phyloP scores from a whole-genome alignment of 2,797 vertebrate species.

The Lithobates sylvaticus region DNA sequence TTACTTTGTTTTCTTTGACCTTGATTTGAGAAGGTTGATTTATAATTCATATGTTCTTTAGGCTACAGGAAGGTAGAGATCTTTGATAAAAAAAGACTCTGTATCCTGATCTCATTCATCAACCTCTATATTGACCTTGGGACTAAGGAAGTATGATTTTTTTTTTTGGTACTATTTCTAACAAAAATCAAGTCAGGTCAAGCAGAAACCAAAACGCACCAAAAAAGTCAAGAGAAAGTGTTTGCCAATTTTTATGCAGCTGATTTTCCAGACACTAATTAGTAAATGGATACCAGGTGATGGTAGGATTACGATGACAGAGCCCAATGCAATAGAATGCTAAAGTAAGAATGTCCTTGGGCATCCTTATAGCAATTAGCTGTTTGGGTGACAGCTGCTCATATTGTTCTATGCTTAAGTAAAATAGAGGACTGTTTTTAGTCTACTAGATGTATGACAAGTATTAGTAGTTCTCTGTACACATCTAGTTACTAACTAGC shows the following conservation, averaged over 20 bases:
- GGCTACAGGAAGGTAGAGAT: conserved; percentile 61
- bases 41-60: conserved; percentile 63
- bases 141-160: background rate
- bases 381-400: background rate
- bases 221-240: background rate
- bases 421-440: background rate
- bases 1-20: conserved; percentile 60
- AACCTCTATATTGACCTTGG: conserved; percentile 58
- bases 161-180: background rate
- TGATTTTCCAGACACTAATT: background rate
- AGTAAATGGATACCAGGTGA: background rate
- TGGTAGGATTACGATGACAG: background rate
- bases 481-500: background rate
- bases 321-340: background rate
- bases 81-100: conserved; percentile 58
- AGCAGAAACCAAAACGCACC: background rate
- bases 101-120: conserved; percentile 59
- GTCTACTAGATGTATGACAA: background rate
- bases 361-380: background rate
- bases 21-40: conserved; percentile 60
- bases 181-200: background rate
- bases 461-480: background rate
- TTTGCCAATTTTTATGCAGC: background rate
- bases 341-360: background rate
- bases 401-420: background rate